phyloP scores from a whole-genome alignment of 2,888 invertebrate species.

The Cerastoderma edule region DNA sequence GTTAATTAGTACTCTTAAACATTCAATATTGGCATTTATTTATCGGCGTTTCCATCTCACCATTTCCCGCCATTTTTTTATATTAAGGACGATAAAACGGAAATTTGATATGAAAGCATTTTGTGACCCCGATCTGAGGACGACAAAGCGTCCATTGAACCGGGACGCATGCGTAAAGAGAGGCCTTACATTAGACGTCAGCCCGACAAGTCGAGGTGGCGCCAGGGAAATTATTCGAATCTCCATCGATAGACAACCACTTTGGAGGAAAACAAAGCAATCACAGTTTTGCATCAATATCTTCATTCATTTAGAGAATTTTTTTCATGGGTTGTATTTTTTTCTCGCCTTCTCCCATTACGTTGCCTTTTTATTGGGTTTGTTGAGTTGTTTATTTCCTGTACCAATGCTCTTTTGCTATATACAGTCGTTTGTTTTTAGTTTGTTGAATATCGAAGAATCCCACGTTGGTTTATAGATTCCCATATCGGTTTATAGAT shows the following conservation, averaged over 20 bases:
- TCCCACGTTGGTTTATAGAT: too few relatives aligned
- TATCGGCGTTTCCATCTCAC: slow-evolving; percentile 20
- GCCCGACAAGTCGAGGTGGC: background rate
- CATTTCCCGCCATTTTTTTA: slow-evolving; percentile 35
- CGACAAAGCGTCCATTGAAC: slow-evolving; percentile 38
- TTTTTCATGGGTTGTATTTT: too few relatives aligned
- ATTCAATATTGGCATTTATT: slow-evolving; percentile 23
- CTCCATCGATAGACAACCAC: slow-evolving; percentile 11
- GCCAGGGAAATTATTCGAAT: slow-evolving; percentile 14
- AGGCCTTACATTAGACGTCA: slow-evolving; percentile 42
- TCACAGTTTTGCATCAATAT: slow-evolving; percentile 21
- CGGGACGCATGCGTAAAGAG: slow-evolving; percentile 28
- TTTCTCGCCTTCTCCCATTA: too few relatives aligned
- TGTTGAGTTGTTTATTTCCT: too few relatives aligned
- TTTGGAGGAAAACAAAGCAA: slow-evolving; percentile 14
- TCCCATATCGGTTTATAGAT: too few relatives aligned
- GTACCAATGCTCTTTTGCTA: too few relatives aligned
- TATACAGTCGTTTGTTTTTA: too few relatives aligned
- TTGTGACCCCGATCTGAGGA: slow-evolving; percentile 24
- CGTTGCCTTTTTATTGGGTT: too few relatives aligned
- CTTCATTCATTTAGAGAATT: too few relatives aligned
- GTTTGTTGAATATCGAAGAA: too few relatives aligned
- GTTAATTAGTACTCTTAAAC: slow-evolving; percentile 20
- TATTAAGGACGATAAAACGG: slow-evolving; percentile 29
- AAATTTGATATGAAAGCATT: slow-evolving; percentile 38